These are phyloP conservation scores for Meloidogyne floridensis DNA, from an alignment of 1,140 invertebrate genomes.

Conservation along the genomic window DNA sequence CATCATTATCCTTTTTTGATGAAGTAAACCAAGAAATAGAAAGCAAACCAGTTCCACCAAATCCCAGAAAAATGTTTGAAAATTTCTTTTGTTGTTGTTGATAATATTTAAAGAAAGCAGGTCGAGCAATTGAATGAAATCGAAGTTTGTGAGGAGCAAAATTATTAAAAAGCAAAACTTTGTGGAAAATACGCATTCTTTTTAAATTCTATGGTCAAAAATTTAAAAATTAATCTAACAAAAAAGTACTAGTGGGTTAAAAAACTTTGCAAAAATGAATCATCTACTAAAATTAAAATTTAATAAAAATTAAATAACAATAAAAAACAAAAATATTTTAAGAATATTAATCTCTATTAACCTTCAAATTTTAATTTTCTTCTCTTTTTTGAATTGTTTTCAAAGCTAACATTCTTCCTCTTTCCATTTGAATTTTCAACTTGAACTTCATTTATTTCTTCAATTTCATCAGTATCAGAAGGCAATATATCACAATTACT, in stretches of 20 bases:
- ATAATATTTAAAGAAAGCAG: neutral
- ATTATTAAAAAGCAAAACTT: neutral
- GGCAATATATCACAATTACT: no score
- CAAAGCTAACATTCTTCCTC: neutral
- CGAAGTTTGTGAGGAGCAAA: neutral
- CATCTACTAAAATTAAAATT: neutral
- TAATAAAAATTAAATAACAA: neutral
- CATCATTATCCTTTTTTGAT: slow-evolving; percentile 16
- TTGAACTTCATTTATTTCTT: neutral
- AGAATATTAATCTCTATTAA: no score
- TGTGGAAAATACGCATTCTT: neutral
- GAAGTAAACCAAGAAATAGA: slow-evolving; percentile 41
- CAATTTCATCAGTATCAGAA: neutral
- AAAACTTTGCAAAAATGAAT: no score
- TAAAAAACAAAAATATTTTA: neutral
- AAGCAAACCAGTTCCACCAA: slow-evolving; percentile 35
- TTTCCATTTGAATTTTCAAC: neutral
- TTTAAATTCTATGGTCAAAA: neutral
- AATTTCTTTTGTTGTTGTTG: neutral
- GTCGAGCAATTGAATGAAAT: neutral
- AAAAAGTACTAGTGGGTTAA: neutral
- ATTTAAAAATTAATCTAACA: neutral
- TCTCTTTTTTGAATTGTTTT: neutral
- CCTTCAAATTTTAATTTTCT: neutral
- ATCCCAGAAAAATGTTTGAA: neutral